phyloP scores from a whole-genome alignment of 2,113 vertebrate genomes.

The Narcine bancroftii region DNA sequence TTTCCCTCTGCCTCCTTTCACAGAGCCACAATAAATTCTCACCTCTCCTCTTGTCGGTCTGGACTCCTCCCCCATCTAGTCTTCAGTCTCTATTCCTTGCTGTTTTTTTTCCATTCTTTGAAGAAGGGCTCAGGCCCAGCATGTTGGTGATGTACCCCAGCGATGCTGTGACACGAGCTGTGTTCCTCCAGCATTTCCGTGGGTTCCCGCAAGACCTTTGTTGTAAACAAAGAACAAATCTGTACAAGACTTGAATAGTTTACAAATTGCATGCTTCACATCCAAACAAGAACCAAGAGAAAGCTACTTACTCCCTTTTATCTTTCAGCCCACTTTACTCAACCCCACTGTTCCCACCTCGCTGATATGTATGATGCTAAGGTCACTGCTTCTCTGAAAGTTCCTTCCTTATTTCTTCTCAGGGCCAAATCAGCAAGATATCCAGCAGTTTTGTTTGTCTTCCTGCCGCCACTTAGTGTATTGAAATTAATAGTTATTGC shows the following conservation, averaged over 20 bases:
- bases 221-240: not conserved
- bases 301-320: not conserved
- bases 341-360: not conserved
- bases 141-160: no score
- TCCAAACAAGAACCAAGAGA: not conserved
- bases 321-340: not conserved
- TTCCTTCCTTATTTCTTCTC: not conserved
- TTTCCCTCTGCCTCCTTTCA: no score
- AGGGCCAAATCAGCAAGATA: not conserved
- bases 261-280: not conserved
- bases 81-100: no score
- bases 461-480: not conserved
- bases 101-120: no score
- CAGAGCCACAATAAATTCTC: no score
- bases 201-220: not conserved
- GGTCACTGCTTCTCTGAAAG: not conserved
- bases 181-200: no score
- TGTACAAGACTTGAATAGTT: slow-evolving; percentile 8
- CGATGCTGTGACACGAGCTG: no score
- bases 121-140: no score
- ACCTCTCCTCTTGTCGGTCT: no score
- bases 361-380: not conserved
- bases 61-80: no score
- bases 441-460: not conserved
- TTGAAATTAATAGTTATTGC: not conserved